A percentile compares a stretch with the other conserved stretches of the same genome.
Conservation (phyloP, 2,113 vertebrate genomes). For the Podarcis raffonei region DNA sequence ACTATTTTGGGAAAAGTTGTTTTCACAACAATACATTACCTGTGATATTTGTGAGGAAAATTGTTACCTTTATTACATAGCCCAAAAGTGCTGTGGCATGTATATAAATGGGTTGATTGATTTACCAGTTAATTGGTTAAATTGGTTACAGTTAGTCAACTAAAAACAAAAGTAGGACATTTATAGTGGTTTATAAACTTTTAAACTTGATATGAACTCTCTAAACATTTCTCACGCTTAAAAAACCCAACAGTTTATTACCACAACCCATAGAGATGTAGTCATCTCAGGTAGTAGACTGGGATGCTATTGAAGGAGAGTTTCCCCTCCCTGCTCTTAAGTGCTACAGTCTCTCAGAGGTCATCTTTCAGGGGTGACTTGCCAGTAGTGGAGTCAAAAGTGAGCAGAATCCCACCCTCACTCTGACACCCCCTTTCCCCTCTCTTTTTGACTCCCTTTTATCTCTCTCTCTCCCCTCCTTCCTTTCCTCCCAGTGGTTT, state of each 20-base stretch:
- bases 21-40: neutral
- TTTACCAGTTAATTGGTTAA: slow-evolving; percentile 4
- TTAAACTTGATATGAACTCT: neutral
- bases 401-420: too few relatives aligned
- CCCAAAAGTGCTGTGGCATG: neutral
- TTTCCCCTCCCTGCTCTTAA: too few relatives aligned
- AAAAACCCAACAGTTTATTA: neutral
- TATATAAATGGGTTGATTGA: neutral
- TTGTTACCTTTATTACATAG: neutral
- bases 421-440: too few relatives aligned
- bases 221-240: neutral
- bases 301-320: neutral
- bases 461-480: too few relatives aligned
- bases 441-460: too few relatives aligned
- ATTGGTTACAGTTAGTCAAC: neutral
- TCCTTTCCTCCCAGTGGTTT: too few relatives aligned
- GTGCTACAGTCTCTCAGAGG: too few relatives aligned
- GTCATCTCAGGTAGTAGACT: neutral
- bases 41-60: neutral
- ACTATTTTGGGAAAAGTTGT: neutral
- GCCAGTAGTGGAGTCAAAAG: too few relatives aligned
- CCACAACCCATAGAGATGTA: neutral
- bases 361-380: too few relatives aligned
- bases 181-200: neutral
- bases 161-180: neutral